Base-by-base conservation (phyloP, 2,797 vertebrate genomes). In the Neoniphon sammara region DNA sequence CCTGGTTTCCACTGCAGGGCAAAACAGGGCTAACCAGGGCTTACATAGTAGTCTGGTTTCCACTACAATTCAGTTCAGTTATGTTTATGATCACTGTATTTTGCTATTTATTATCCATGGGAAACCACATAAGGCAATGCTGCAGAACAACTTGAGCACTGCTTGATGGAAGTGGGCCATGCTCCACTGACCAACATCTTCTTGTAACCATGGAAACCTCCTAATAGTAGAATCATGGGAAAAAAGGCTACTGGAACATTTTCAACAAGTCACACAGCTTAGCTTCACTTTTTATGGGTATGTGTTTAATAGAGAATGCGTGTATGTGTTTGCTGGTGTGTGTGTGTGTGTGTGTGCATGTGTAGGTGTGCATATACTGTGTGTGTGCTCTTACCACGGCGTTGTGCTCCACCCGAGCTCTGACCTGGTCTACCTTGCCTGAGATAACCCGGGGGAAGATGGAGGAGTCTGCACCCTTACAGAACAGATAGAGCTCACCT, bases 391-490 rank as follows among this genome's bases (percentile, higher is more conserved):
- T 97, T 93, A 99, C 97, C 96, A 99, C 97, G 3, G 98, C 98
- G 0, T 98, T 98, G 85, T 94, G 96, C 82, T 99, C 96, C 80
- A 99, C 97, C 73, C 97, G 91, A 56, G 96, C 91, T 80, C 72
- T 93, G 81, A 98, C 88, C 91, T 97, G 95, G 0, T 97, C 96
- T 84, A 98, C 95, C 92, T 97, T 99, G 80, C 97, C 97, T 77
- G 97, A 95, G 80, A 95, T 85, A 11, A 99, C 96, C 74, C 96
- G 91, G 68, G 98, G 97, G 84, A 99, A 98, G 92, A 99, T 96
- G 61, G 97, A 95, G 20, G 97, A 98, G 90, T 99, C 98, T 11
- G 98, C 97, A 67, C 98, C 97, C 93, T 99, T 99, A 87, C 97
- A 98, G 88, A 99, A 98, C 57, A 99, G 91, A 75, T 94, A 97